Base-by-base conservation (phyloP, 2,888 invertebrate species). In the Caenorhabditis afra region DNA sequence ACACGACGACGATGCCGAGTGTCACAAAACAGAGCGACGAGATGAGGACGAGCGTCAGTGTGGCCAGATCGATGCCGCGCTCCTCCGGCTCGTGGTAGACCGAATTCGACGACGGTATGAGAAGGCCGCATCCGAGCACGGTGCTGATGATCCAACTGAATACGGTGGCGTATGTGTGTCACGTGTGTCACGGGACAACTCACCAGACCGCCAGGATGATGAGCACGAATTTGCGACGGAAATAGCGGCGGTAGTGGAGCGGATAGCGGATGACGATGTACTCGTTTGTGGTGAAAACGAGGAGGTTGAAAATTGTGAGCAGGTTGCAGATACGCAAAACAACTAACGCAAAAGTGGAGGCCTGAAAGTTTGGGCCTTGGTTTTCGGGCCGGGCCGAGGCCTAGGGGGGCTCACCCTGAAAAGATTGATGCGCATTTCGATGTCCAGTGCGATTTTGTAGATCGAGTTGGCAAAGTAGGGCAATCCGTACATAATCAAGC, bases 241-340 rank as follows among this genome's bases (percentile, higher is more conserved):
- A 87, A 65, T 89, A 88, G n/a, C 90, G 75, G 2, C 89, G 81
- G 65, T 90, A 90, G 71, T 89, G 89, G 12, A 90, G 79, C 8
- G 90, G 90, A 73, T 88, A 90, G 14, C 85, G 87, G 71, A 89
- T 88, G 57, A 89, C 86, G 45, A 88, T 81, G 62, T 85, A 89
- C 65, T 90, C 90, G 70, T 90, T 90, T 8, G 87, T 85, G 0
- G 90, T 90, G 82, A 90, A 90, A 3, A 90, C 86, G 20, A 90
- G 82, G 52, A 90, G 78, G 70, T 90, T 90, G 84, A 90, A 88
- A 39, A 90, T 90, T 12, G 90, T 90, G 45, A 90, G 71, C 53
- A 90, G 67, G 67, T 90, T 90, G 74, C 88, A 88, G 35, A 86
- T 85, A n/a, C 88, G 85, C 23, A 90, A 81, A 16, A 89, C 73